These are phyloP conservation scores for Pantelozetes paolii DNA, from an alignment of 2,888 invertebrate species.

Conservation along the genomic window DNA sequence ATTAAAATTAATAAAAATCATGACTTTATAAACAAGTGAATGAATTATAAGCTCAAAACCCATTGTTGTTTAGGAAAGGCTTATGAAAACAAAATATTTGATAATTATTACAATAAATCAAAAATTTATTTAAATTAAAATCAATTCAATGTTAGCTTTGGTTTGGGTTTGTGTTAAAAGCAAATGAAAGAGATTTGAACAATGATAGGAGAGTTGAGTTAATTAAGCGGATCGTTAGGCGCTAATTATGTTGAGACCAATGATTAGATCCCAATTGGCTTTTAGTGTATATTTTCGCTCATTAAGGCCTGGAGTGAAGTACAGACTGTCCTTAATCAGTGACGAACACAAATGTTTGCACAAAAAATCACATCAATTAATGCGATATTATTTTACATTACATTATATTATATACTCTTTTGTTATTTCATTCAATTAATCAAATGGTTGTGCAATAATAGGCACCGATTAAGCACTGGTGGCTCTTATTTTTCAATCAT, in stretches of 20 bases:
- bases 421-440: slow-evolving; percentile 17
- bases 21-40: too few species aligned
- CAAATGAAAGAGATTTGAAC: background rate
- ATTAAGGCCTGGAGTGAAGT: background rate
- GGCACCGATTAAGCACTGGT: background rate
- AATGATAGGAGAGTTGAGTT: slow-evolving; percentile 1
- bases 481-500: slow-evolving; percentile 20
- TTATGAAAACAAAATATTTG: background rate
- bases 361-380: background rate
- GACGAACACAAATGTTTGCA: slow-evolving; percentile 31
- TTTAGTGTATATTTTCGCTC: background rate
- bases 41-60: too few species aligned
- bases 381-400: background rate
- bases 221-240: slow-evolving; percentile 32
- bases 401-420: background rate
- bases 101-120: background rate
- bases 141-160: background rate
- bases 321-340: background rate
- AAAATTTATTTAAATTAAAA: background rate
- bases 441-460: slow-evolving; percentile 14
- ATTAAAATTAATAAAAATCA: too few species aligned
- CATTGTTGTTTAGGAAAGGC: too few species aligned
- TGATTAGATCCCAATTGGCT: slow-evolving; percentile 13
- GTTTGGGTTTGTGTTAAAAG: background rate
- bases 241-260: slow-evolving; percentile 16